Percentiles rank a stretch among this genome's conserved stretches.
phyloP scores from a whole-genome alignment of 2,113 vertebrate species.

The Carassius auratus region DNA sequence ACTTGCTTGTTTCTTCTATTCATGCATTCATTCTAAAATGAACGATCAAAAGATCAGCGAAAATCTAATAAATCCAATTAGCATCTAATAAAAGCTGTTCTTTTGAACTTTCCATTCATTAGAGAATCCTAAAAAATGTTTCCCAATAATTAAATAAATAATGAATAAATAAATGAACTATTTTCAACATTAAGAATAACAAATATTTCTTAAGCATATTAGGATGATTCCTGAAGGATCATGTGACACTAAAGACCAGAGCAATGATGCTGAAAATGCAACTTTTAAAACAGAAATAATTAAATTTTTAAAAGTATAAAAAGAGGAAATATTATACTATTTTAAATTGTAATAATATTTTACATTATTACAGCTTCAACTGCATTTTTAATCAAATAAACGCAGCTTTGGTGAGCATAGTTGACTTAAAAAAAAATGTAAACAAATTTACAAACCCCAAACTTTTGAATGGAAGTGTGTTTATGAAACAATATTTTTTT shows the following conservation, averaged over 20 bases:
- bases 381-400: background rate
- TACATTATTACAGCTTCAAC: background rate
- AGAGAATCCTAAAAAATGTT: too few relatives aligned
- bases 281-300: background rate
- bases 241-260: background rate
- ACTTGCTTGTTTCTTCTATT: background rate
- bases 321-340: background rate
- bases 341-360: background rate
- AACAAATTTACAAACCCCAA: too few relatives aligned
- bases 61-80: too few relatives aligned
- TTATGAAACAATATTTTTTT: too few relatives aligned
- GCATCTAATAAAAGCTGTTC: too few relatives aligned
- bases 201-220: background rate
- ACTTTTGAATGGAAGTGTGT: too few relatives aligned
- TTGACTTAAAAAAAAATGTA: too few relatives aligned
- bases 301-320: background rate
- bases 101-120: too few relatives aligned
- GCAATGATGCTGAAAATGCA: background rate
- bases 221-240: background rate
- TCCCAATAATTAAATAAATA: too few relatives aligned
- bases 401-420: background rate
- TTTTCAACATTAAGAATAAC: background rate
- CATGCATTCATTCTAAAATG: background rate
- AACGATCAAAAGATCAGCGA: background rate
- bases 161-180: background rate